phyloP scores from a whole-genome alignment of 2,113 vertebrate genomes.

The Dendrocopos noguchii region DNA sequence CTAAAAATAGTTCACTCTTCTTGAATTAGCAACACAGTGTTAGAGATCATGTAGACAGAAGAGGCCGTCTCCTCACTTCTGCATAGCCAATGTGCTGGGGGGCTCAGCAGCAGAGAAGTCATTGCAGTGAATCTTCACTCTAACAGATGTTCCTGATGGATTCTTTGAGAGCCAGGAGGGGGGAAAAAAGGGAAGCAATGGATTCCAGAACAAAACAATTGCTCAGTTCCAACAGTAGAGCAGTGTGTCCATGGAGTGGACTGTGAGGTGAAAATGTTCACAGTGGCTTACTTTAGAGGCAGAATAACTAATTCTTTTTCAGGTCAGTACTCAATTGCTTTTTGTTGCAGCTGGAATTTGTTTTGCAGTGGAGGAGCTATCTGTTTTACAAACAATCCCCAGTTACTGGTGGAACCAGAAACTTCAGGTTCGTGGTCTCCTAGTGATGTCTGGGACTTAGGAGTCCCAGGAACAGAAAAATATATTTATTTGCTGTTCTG shows the following conservation, averaged over 20 bases:
- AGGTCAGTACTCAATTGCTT: not conserved
- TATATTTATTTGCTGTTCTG: not conserved
- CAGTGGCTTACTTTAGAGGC: not conserved
- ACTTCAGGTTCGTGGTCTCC: not conserved
- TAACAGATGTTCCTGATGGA: slow-evolving; percentile 34
- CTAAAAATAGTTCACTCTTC: slow-evolving; percentile 51
- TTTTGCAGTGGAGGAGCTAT: not conserved
- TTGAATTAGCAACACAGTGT: slow-evolving; percentile 38
- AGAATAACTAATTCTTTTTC: not conserved
- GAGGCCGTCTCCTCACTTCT: slow-evolving; percentile 1
- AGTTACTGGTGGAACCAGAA: not conserved
- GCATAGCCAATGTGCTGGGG: not conserved
- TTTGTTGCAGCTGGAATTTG: not conserved
- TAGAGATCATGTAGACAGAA: slow-evolving; percentile 55
- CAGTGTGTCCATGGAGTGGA: not conserved
- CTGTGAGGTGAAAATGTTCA: not conserved
- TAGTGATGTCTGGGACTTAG: not conserved
- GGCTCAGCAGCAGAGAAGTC: not conserved
- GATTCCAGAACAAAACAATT: not conserved
- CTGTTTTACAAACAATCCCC: not conserved
- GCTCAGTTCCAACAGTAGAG: not conserved
- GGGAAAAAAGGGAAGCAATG: not conserved
- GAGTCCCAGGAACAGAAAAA: not conserved
- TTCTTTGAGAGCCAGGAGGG: not conserved
- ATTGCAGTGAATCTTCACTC: not conserved